phyloP scores from a whole-genome alignment of 1,140 invertebrate species.

The Bombus waltoni region DNA sequence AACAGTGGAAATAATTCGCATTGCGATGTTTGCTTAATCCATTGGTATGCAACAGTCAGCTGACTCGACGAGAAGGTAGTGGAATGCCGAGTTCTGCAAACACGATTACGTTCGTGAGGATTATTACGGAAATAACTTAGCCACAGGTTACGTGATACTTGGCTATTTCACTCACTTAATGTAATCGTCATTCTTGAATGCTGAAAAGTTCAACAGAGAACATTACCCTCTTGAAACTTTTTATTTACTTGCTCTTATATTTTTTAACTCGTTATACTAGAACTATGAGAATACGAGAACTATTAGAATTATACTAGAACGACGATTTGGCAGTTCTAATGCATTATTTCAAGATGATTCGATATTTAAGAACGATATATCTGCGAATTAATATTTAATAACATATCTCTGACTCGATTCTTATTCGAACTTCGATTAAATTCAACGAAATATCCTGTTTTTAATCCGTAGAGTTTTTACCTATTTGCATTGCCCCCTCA shows the following conservation, averaged over 20 bases:
- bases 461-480: not conserved
- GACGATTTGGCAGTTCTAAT: too few species aligned
- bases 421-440: not conserved
- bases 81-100: not conserved
- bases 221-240: too few species aligned
- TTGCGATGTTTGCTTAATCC: not conserved
- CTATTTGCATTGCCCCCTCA: not conserved
- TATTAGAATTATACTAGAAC: too few species aligned
- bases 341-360: too few species aligned
- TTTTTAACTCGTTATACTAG: not conserved
- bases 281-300: too few species aligned
- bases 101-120: slow-evolving; percentile 7
- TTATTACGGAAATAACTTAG: slow-evolving; percentile 9
- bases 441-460: not conserved
- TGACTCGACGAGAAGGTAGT: slow-evolving; percentile 1
- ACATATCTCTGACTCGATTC: not conserved
- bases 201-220: not conserved
- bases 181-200: not conserved
- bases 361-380: too few species aligned
- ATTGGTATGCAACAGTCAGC: not conserved
- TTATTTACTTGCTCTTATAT: not conserved
- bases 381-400: too few species aligned
- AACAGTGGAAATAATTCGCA: not conserved
- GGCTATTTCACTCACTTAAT: not conserved
- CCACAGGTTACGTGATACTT: not conserved